Conservation (phyloP, 1,140 invertebrate species). For the Portunus trituberculatus region DNA sequence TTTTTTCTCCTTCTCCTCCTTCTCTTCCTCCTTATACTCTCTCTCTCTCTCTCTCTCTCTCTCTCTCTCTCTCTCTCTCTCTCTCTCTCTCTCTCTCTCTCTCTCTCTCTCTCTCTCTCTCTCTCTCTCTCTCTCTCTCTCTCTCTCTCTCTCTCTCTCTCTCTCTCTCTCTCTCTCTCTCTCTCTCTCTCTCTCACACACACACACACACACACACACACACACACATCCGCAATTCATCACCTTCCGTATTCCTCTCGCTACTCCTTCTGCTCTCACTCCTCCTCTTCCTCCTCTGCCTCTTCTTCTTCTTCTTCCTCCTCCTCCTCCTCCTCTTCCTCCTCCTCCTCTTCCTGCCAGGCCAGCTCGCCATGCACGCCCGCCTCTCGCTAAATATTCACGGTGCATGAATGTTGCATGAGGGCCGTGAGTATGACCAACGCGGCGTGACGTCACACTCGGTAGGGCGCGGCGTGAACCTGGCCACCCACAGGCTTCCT, state of each 20-base stretch:
- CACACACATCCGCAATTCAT: not conserved
- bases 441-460: constrained; percentile 49
- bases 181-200: not conserved
- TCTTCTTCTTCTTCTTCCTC: not conserved
- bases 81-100: not conserved
- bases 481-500: constrained; percentile 50
- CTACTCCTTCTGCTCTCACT: not conserved
- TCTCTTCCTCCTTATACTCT: not conserved
- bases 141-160: not conserved
- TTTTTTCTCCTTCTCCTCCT: not conserved
- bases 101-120: not conserved
- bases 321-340: constrained; percentile 27
- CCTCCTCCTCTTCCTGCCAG: not conserved
- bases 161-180: not conserved
- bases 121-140: constrained; percentile 44
- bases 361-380: not conserved
- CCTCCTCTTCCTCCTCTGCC: not conserved
- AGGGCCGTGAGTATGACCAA: constrained; percentile 39
- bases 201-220: constrained; percentile 49
- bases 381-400: constrained; percentile 53
- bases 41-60: not conserved
- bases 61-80: not conserved
- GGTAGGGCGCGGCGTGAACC: constrained; percentile 45
- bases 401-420: constrained; percentile 37
- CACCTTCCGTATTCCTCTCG: not conserved